Percentiles rank a stretch among this genome's conserved stretches.
Evolutionary conservation across 2,888 invertebrate genomes (phyloP).

Genomic region (Eupithecia centaureata): DNA sequence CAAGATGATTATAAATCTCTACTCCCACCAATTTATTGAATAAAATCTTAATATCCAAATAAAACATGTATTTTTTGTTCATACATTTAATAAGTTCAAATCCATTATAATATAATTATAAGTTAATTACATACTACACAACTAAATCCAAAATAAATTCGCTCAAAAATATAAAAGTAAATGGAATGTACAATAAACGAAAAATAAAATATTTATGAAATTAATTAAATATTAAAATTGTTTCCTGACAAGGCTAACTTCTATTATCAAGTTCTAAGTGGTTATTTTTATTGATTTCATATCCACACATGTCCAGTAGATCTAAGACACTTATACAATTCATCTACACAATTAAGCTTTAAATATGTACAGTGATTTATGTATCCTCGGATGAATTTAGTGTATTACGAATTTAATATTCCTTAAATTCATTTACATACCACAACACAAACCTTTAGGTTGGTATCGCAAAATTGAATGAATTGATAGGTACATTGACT

Average conservation of each 20-base stretch:
- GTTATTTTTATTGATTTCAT: background rate
- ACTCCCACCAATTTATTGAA: constrained; percentile 41
- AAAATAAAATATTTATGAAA: background rate
- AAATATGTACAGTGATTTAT: constrained; percentile 1
- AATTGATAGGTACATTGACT: background rate
- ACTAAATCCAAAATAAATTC: constrained; percentile 15
- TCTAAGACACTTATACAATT: background rate
- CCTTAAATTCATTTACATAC: no score
- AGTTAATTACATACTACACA: background rate
- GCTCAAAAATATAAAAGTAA: background rate
- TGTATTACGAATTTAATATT: no score
- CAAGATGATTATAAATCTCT: constrained; percentile 33
- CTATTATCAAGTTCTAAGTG: background rate
- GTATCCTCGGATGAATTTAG: no score
- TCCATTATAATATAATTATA: background rate
- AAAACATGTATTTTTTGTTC: background rate
- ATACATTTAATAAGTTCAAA: constrained; percentile 1
- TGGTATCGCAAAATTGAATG: background rate
- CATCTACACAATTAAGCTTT: background rate
- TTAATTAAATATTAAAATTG: background rate
- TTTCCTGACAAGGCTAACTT: background rate
- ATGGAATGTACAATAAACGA: background rate
- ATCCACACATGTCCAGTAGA: background rate
- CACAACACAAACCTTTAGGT: background rate
- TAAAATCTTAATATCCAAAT: constrained; percentile 22